A percentile compares a stretch with the other conserved stretches of the same genome.
Evolutionary conservation across 2,888 invertebrate genomes (phyloP).

Genomic region (Lasioglossum calceatum): DNA sequence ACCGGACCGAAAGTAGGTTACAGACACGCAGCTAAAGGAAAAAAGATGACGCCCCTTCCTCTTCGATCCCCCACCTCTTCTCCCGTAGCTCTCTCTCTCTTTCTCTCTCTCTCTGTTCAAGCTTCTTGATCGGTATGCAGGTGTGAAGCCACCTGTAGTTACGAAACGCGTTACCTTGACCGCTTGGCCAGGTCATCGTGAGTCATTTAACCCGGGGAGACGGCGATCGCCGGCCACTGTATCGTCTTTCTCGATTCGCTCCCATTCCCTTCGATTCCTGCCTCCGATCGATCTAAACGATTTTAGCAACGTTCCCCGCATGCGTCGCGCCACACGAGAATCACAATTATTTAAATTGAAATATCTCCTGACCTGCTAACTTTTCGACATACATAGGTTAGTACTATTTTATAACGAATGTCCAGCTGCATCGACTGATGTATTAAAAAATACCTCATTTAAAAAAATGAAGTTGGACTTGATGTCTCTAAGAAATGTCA

Average conservation of each 20-base stretch:
- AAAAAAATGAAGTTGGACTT: too few relatives aligned
- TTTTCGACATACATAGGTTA: too few relatives aligned
- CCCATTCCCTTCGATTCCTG: neutral
- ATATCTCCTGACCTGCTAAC: too few relatives aligned
- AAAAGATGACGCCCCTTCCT: constrained; percentile 39
- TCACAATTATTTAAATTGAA: too few relatives aligned
- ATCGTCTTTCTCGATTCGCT: neutral
- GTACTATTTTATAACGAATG: too few relatives aligned
- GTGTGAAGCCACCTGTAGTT: constrained; percentile 74
- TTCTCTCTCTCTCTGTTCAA: neutral
- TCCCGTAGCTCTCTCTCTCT: neutral
- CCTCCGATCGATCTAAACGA: neutral
- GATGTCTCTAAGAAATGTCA: too few relatives aligned
- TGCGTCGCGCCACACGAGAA: too few relatives aligned
- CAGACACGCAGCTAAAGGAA: constrained; percentile 42
- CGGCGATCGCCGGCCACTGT: neutral
- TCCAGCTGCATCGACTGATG: too few relatives aligned
- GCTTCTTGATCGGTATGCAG: constrained; percentile 76
- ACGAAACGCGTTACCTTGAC: constrained; percentile 82
- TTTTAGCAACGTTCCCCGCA: neutral
- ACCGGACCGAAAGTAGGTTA: constrained; percentile 64
- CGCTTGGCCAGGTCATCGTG: constrained; percentile 78
- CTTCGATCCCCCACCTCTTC: neutral
- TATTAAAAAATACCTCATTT: too few relatives aligned
- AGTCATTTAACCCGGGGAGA: constrained; percentile 60